Evolutionary conservation across 2,113 vertebrate species (phyloP).

Genomic region (Cyprinodon brontotheroides): DNA sequence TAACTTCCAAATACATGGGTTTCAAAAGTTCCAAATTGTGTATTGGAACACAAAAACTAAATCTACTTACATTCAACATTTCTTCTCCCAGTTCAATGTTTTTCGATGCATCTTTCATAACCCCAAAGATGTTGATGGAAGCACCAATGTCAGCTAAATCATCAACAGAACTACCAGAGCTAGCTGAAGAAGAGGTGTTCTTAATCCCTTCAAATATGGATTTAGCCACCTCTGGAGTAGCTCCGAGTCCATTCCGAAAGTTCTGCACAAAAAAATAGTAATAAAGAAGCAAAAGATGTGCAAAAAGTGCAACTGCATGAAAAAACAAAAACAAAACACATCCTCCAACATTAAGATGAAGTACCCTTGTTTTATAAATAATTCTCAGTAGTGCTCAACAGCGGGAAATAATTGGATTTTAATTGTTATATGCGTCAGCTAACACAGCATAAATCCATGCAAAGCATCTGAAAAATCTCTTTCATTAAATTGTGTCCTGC

Average conservation of each 20-base stretch:
- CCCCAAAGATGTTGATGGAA: conserved; percentile 54
- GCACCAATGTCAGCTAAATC: conserved; percentile 49
- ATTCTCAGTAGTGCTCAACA: too few species aligned
- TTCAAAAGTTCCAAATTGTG: neutral
- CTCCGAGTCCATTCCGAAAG: conserved; percentile 67
- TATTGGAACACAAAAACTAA: neutral
- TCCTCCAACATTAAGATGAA: neutral
- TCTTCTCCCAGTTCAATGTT: neutral
- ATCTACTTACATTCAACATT: conserved; percentile 63
- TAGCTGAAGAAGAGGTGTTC: conserved; percentile 28
- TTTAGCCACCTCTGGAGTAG: conserved; percentile 38
- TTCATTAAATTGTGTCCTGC: too few species aligned
- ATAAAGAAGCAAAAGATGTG: neutral
- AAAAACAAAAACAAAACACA: neutral
- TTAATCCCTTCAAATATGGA: conserved; percentile 65
- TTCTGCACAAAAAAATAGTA: conserved; percentile 42
- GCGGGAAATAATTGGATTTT: too few species aligned
- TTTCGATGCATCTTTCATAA: conserved; percentile 29
- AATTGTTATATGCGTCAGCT: too few species aligned
- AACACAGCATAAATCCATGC: too few species aligned
- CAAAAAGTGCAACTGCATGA: neutral
- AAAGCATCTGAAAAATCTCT: too few species aligned
- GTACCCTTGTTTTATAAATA: neutral
- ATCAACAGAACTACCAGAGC: fast-evolving
- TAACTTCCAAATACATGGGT: too few species aligned